phyloP scores from a whole-genome alignment of 2,113 vertebrate species.

The Callocephalon fimbriatum region DNA sequence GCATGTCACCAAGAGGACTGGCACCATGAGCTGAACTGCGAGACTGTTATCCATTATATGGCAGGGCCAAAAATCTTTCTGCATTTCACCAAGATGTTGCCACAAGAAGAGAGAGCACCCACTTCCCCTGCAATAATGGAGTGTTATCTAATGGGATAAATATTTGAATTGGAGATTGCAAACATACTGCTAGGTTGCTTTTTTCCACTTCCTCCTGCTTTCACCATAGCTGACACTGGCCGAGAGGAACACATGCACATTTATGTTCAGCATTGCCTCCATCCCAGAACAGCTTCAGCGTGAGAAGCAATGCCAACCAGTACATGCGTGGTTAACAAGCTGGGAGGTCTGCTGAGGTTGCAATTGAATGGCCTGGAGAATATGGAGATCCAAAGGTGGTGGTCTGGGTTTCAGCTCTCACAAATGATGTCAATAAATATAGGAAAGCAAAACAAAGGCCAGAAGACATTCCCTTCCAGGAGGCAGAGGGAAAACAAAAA shows the following conservation, averaged over 20 bases:
- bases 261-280: neutral
- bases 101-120: neutral
- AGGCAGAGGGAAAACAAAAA: neutral
- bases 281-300: neutral
- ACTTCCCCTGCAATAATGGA: neutral
- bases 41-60: neutral
- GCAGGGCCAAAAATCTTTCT: neutral
- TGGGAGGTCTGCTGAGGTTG: neutral
- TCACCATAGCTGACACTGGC: accelerated
- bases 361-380: accelerated
- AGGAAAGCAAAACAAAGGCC: neutral
- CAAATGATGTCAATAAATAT: neutral
- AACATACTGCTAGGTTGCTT: neutral
- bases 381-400: accelerated
- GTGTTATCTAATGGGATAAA: neutral
- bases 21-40: neutral
- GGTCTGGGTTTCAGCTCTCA: neutral
- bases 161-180: neutral
- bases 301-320: neutral
- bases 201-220: neutral
- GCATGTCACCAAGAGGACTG: neutral
- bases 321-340: neutral
- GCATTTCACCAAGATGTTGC: neutral
- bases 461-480: neutral
- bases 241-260: neutral